phyloP scores from a whole-genome alignment of 2,888 invertebrate species.

The Mesorhabditis spiculigera region DNA sequence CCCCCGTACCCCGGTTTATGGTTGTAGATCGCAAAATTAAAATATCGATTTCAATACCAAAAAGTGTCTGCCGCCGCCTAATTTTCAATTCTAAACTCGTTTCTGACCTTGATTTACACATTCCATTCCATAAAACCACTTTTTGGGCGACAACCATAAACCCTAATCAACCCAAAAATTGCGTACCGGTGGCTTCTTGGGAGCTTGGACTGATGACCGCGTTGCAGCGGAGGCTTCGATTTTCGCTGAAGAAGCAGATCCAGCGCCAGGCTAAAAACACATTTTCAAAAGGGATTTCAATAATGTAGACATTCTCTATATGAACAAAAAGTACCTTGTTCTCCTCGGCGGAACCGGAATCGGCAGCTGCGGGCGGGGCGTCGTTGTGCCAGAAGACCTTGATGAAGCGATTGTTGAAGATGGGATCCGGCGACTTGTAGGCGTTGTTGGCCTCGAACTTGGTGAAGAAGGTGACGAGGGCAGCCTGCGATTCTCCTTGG shows the following conservation, averaged over 20 bases:
- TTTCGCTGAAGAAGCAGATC: too few species aligned
- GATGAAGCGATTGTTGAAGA: slow-evolving; percentile 94
- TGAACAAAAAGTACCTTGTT: not conserved
- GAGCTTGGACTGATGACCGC: slow-evolving; percentile 12
- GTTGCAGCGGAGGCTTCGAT: not conserved
- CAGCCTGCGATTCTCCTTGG: slow-evolving; percentile 84
- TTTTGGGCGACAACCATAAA: too few species aligned
- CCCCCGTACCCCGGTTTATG: too few species aligned
- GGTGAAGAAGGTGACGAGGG: slow-evolving; percentile 84
- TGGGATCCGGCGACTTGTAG: slow-evolving; percentile 90
- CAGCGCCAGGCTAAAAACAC: not conserved
- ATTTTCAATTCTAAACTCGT: too few species aligned
- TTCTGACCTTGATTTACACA: too few species aligned
- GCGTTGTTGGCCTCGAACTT: slow-evolving; percentile 89
- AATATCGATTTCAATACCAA: too few species aligned
- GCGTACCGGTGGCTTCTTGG: slow-evolving; percentile 17
- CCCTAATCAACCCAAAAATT: not conserved
- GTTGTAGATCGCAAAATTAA: too few species aligned
- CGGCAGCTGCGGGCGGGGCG: not conserved
- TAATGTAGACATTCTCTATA: too few species aligned
- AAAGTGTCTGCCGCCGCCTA: too few species aligned
- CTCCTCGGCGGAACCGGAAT: not conserved
- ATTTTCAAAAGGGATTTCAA: not conserved
- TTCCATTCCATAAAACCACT: too few species aligned
- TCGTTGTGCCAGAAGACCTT: slow-evolving; percentile 67